Conservation (phyloP, 2,113 vertebrate genomes). For the Todiramphus saurophagus region DNA sequence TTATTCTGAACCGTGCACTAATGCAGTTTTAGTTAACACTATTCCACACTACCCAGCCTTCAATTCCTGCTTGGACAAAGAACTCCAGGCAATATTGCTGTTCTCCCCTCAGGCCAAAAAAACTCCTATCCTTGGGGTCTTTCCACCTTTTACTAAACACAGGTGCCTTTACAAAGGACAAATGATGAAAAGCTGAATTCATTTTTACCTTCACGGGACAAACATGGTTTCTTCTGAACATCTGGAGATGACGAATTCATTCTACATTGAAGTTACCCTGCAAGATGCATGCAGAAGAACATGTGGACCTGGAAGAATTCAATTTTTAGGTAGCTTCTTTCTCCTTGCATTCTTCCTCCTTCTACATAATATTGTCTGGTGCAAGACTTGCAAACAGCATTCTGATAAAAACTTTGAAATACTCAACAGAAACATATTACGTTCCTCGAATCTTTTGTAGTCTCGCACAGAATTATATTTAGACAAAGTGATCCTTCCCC, state of each 20-base stretch:
- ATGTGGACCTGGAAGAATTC: neutral
- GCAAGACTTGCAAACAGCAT: neutral
- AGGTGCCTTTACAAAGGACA: neutral
- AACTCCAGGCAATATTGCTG: neutral
- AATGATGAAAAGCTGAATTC: neutral
- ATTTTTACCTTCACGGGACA: neutral
- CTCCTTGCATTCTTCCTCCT: neutral
- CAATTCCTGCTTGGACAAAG: neutral
- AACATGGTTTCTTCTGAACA: neutral
- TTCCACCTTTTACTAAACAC: neutral
- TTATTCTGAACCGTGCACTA: neutral
- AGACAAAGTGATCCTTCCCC: neutral
- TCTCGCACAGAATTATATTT: neutral
- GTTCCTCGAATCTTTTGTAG: neutral
- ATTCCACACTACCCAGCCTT: neutral
- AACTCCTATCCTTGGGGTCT: neutral
- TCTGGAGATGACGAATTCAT: neutral
- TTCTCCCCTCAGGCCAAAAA: neutral
- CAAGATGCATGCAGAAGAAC: neutral
- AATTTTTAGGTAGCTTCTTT: neutral
- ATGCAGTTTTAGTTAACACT: neutral
- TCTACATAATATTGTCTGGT: neutral
- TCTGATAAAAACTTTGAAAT: constrained; percentile 9
- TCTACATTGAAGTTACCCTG: neutral
- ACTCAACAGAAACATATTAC: neutral